Evolutionary conservation across 2,113 vertebrate genomes (phyloP).

Genomic region (Toxotes jaculatrix): DNA sequence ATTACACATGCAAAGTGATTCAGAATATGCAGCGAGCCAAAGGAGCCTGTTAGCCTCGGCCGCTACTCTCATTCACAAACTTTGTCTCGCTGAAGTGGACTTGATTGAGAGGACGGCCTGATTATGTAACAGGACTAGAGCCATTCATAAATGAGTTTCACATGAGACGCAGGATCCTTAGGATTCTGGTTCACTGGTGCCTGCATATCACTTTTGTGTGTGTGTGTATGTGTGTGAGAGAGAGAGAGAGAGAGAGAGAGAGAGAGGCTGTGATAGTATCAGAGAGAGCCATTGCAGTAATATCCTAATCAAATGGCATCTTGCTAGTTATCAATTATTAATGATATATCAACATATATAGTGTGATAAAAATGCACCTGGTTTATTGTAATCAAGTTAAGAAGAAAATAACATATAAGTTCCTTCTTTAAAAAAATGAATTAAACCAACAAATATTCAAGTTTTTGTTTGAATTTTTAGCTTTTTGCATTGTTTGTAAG

Average conservation of each 20-base stretch:
- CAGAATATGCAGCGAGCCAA: conserved; percentile 62
- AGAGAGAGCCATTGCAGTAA: conserved; percentile 6
- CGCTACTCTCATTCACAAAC: conserved; percentile 74
- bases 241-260: background rate
- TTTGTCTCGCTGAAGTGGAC: conserved; percentile 60
- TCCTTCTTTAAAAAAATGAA: too few species aligned
- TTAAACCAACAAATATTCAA: too few species aligned
- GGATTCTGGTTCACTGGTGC: conserved; percentile 60
- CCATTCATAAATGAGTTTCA: conserved; percentile 67
- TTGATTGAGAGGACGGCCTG: conserved; percentile 53
- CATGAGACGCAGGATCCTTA: conserved; percentile 42
- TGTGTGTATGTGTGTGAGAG: conserved; percentile 2
- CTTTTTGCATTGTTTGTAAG: background rate
- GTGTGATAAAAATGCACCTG: background rate
- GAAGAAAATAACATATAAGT: too few species aligned
- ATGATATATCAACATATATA: background rate
- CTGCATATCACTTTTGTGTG: background rate
- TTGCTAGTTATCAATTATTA: background rate
- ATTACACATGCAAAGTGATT: conserved; percentile 60
- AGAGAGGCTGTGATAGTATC: conserved; percentile 4
- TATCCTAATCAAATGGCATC: background rate
- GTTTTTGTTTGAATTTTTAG: too few species aligned
- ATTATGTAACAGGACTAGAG: conserved; percentile 67
- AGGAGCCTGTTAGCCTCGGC: conserved; percentile 46
- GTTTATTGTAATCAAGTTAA: background rate